Percentiles rank a stretch among this genome's conserved stretches.
Conservation (phyloP, 2,797 vertebrate species). For the Amblyraja radiata region DNA sequence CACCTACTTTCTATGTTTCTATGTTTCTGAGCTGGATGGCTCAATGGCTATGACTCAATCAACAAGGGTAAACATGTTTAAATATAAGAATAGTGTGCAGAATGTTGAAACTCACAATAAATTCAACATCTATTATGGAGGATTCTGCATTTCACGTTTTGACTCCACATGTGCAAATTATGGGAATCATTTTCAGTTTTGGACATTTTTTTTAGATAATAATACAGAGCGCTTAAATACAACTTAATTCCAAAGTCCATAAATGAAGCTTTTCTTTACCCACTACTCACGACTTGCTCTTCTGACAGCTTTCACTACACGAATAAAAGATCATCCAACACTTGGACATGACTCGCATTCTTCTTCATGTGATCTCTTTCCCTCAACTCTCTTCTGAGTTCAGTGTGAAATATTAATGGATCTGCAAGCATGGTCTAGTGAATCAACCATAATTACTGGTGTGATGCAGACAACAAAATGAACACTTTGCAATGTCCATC, state of each 20-base stretch:
- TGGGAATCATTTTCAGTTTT: no score
- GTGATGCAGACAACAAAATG: background rate
- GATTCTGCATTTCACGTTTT: no score
- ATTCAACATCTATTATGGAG: no score
- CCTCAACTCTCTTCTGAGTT: background rate
- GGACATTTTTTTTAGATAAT: background rate
- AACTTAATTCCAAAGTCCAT: background rate
- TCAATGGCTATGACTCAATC: no score
- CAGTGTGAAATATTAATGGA: constrained; percentile 30
- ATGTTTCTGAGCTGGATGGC: no score
- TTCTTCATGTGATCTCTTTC: background rate
- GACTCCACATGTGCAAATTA: no score
- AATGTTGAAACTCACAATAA: no score
- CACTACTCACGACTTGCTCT: background rate
- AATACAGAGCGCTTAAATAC: background rate
- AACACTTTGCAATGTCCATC: background rate
- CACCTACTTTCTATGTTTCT: no score
- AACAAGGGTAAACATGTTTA: no score
- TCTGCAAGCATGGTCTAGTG: constrained; percentile 33
- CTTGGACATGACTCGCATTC: background rate
- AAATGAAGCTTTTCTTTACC: background rate
- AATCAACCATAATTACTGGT: constrained; percentile 36
- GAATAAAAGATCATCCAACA: background rate
- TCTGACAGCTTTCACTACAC: background rate
- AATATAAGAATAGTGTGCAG: no score